Percentiles rank a stretch among this genome's conserved stretches.
These are phyloP conservation scores for Noctuana brunneofusca DNA, from an alignment of 2,888 invertebrate species.

Conservation along the genomic window DNA sequence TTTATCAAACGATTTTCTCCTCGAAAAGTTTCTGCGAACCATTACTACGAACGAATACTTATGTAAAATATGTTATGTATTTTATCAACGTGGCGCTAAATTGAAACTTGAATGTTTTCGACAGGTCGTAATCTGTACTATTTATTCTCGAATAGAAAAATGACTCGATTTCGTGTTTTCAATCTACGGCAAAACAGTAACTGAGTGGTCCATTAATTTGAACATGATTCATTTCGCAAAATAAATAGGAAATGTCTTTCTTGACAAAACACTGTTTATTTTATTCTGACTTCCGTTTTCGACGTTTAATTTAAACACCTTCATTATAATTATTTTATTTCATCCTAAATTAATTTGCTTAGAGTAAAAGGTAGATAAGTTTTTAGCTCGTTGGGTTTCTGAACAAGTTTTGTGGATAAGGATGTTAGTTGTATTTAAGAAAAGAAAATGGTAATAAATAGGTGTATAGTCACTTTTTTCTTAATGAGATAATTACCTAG, in stretches of 20 bases:
- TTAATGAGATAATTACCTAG: too few relatives aligned
- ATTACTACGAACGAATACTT: background rate
- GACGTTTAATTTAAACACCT: background rate
- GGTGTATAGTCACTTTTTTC: too few relatives aligned
- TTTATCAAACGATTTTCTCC: background rate
- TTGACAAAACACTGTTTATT: background rate
- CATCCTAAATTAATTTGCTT: background rate
- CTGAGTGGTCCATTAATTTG: slow-evolving; percentile 2
- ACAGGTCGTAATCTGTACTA: slow-evolving; percentile 10
- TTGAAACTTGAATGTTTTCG: slow-evolving; percentile 9
- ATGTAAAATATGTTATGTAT: background rate
- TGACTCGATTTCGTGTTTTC: slow-evolving; percentile 7
- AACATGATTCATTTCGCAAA: background rate
- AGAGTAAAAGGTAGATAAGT: background rate
- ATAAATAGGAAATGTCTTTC: background rate
- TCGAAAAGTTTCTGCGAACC: background rate
- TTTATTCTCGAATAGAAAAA: slow-evolving; percentile 16
- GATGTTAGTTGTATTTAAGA: too few relatives aligned
- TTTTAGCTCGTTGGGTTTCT: background rate
- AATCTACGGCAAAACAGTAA: background rate
- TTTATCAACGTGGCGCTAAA: slow-evolving; percentile 2
- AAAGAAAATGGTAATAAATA: too few relatives aligned
- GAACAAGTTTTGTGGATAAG: too few relatives aligned
- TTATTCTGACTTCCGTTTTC: background rate
- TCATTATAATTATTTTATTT: background rate